These are phyloP conservation scores for Notolabrus celidotus DNA, from an alignment of 2,797 vertebrate genomes.

Conservation along the genomic window DNA sequence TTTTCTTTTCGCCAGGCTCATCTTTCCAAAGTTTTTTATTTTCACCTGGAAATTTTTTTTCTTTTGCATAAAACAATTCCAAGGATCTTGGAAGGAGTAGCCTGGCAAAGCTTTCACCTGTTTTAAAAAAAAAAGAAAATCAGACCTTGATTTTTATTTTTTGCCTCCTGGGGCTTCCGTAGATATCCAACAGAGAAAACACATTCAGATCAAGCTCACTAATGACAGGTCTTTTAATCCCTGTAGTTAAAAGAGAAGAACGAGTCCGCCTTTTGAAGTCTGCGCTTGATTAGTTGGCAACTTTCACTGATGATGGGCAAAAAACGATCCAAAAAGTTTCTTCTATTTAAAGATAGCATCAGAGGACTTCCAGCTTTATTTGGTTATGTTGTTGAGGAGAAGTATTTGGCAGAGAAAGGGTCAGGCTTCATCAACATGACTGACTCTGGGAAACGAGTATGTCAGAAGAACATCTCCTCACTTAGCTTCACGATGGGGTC, in stretches of 20 bases:
- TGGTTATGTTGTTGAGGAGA: slow-evolving; percentile 74
- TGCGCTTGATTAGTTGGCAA: slow-evolving; percentile 72
- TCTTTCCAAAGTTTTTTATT: not conserved
- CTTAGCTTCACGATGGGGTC: slow-evolving; percentile 10
- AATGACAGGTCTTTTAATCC: slow-evolving; percentile 9
- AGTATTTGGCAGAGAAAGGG: slow-evolving; percentile 52
- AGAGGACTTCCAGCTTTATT: slow-evolving; percentile 73
- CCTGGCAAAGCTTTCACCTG: not conserved
- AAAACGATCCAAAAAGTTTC: slow-evolving; percentile 50
- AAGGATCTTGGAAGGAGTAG: not conserved
- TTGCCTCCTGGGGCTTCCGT: not conserved
- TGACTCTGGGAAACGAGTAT: slow-evolving; percentile 58
- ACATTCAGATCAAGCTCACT: not conserved
- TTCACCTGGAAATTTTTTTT: not conserved
- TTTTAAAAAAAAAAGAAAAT: not conserved
- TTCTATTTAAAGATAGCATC: slow-evolving; percentile 72
- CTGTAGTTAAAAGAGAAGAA: slow-evolving; percentile 3
- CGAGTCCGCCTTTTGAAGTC: slow-evolving; percentile 36
- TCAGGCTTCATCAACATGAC: slow-evolving; percentile 24
- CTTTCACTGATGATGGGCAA: slow-evolving; percentile 57
- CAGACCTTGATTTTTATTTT: not conserved
- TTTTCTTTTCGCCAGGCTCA: not conserved
- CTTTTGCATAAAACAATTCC: no score
- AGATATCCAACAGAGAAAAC: not conserved
- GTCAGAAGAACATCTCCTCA: not conserved